These are phyloP conservation scores for Diadegma fenestrale DNA, from an alignment of 2,888 invertebrate species.

Conservation along the genomic window DNA sequence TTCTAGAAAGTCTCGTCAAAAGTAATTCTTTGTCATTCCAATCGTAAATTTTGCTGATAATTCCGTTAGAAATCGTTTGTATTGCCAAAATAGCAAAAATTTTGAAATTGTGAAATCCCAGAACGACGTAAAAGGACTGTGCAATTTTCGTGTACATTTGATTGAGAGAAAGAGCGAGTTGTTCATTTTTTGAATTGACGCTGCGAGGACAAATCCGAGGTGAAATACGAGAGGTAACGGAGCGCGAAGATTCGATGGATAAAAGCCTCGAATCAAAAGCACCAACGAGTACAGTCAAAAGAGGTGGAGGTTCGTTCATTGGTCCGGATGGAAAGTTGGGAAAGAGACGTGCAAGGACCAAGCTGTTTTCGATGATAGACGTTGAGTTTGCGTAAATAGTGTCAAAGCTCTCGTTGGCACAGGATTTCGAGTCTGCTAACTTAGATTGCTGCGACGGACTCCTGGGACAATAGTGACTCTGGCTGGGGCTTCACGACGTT, in stretches of 20 bases:
- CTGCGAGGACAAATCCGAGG: slow-evolving; percentile 39
- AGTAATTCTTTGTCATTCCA: too few species aligned
- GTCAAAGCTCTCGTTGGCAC: slow-evolving; percentile 33
- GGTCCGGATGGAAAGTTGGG: background rate
- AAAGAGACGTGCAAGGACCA: slow-evolving; percentile 38
- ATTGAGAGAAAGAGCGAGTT: slow-evolving; percentile 13
- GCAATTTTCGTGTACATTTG: background rate
- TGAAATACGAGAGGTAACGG: slow-evolving; percentile 19
- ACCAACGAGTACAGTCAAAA: slow-evolving; percentile 44
- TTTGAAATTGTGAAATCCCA: background rate
- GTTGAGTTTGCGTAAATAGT: slow-evolving; percentile 31
- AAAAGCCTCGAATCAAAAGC: slow-evolving; percentile 62
- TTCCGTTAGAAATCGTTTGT: too few species aligned
- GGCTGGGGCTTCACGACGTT: slow-evolving; percentile 33
- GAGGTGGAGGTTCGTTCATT: background rate
- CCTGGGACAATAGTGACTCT: slow-evolving; percentile 71
- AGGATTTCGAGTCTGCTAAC: slow-evolving; percentile 68
- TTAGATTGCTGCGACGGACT: slow-evolving; percentile 69
- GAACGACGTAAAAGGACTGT: background rate
- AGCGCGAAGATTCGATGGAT: slow-evolving; percentile 47
- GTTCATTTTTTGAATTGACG: background rate
- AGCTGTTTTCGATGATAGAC: slow-evolving; percentile 56
- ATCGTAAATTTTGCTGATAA: too few species aligned
- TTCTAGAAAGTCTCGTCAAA: too few species aligned
- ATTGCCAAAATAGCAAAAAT: too few species aligned